A percentile compares a stretch with the other conserved stretches of the same genome.
Evolutionary conservation across 2,888 invertebrate species (phyloP).

Genomic region (Agonopterix heracliana): DNA sequence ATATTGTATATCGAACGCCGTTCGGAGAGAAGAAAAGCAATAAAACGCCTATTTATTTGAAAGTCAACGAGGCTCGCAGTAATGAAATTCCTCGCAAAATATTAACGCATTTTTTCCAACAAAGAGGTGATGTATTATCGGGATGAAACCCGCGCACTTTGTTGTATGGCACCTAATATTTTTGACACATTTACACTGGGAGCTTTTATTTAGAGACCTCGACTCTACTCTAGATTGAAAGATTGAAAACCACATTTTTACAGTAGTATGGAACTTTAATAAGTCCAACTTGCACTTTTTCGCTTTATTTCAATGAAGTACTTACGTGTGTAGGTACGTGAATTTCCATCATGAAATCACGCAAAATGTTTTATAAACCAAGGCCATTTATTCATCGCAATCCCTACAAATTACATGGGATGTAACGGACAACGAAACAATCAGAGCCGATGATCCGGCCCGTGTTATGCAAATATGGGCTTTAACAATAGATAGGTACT

Average conservation of each 20-base stretch:
- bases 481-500: slow-evolving; percentile 51
- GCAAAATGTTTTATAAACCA: slow-evolving; percentile 37
- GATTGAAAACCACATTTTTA: no score
- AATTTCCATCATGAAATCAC: slow-evolving; percentile 1
- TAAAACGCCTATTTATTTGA: slow-evolving; percentile 71
- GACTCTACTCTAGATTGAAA: slow-evolving; percentile 2
- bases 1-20: slow-evolving; percentile 53
- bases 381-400: slow-evolving; percentile 54
- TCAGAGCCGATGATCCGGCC: slow-evolving; percentile 62
- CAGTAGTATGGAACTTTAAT: no score
- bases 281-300: no score
- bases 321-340: no score
- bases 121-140: slow-evolving; percentile 61
- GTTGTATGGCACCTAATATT: slow-evolving; percentile 19
- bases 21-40: slow-evolving; percentile 55
- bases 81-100: slow-evolving; percentile 71
- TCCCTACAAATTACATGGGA: slow-evolving; percentile 65
- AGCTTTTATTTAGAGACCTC: slow-evolving; percentile 12
- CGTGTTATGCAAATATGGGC: slow-evolving; percentile 69
- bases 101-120: slow-evolving; percentile 66
- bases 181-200: slow-evolving; percentile 16
- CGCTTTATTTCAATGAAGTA: no score
- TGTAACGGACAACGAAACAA: slow-evolving; percentile 65
- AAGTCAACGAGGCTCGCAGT: slow-evolving; percentile 62
- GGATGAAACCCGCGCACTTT: slow-evolving; percentile 28